Percentiles rank a stretch among this genome's conserved stretches.
phyloP scores from a whole-genome alignment of 2,888 invertebrate genomes.

The Drosophila gaucha region DNA sequence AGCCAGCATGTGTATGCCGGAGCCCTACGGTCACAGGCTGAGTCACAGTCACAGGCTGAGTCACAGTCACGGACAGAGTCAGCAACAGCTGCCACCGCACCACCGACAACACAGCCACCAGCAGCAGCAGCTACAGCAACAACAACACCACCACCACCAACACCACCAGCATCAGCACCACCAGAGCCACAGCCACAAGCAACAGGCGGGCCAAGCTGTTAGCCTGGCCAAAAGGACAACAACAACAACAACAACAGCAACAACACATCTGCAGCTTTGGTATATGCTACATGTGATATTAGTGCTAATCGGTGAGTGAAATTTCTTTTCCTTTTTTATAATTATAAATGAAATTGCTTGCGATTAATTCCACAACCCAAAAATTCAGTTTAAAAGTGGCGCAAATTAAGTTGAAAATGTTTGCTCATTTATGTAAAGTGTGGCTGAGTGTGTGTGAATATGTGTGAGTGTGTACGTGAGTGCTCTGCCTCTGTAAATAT shows the following conservation, averaged over 20 bases:
- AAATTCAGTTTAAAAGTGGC: conserved; percentile 26
- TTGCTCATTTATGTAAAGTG: conserved; percentile 38
- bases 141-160: conserved; percentile 42
- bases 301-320: conserved; percentile 83
- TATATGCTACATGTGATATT: conserved; percentile 83
- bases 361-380: conserved; percentile 38
- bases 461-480: not conserved
- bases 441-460: not conserved
- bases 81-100: conserved; percentile 45
- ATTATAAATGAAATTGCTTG: conserved; percentile 49
- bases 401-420: conserved; percentile 48
- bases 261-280: conserved; percentile 75
- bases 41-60: conserved; percentile 8
- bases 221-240: conserved; percentile 43
- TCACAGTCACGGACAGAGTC: conserved; percentile 8
- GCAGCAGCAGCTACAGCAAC: conserved; percentile 25
- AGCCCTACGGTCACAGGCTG: conserved; percentile 41
- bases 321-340: conserved; percentile 21
- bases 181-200: conserved; percentile 38
- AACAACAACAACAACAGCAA: conserved; percentile 31
- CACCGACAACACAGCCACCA: conserved; percentile 31
- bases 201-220: conserved; percentile 51
- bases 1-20: conserved; percentile 63
- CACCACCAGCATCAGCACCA: conserved; percentile 38
- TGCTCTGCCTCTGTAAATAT: not conserved